Evolutionary conservation across 1,140 invertebrate species (phyloP).

Genomic region (Drosophila varians): DNA sequence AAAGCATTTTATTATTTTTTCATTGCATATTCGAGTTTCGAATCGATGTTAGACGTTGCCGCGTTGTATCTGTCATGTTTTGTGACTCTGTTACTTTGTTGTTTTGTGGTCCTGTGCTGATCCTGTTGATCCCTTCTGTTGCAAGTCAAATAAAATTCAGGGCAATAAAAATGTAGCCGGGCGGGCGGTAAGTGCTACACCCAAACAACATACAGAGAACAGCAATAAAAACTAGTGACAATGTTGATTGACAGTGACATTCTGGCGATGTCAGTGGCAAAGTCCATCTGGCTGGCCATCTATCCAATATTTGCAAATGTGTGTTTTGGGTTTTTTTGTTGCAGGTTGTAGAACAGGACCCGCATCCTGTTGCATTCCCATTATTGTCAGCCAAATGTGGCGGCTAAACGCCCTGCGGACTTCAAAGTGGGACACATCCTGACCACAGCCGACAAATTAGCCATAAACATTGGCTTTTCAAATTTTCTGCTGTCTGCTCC

Average conservation of each 20-base stretch:
- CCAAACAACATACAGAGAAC: constrained; percentile 15
- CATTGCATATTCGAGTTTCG: constrained; percentile 39
- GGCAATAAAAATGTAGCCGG: constrained; percentile 73
- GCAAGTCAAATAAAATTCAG: constrained; percentile 65
- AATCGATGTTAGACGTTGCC: constrained; percentile 43
- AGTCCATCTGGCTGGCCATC: constrained; percentile 25
- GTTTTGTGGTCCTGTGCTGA: constrained; percentile 28
- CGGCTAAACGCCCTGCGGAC: constrained; percentile 37
- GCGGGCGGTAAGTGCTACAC: constrained; percentile 34
- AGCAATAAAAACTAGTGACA: constrained; percentile 61
- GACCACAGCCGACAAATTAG: constrained; percentile 51
- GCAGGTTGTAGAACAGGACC: constrained; percentile 13
- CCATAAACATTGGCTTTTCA: constrained; percentile 50
- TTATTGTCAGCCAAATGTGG: constrained; percentile 45
- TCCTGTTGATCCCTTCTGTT: constrained; percentile 39
- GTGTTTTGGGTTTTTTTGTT: background rate
- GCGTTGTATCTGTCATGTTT: constrained; percentile 41
- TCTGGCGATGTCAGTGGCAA: constrained; percentile 60
- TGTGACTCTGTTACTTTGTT: constrained; percentile 21
- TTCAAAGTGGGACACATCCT: constrained; percentile 22
- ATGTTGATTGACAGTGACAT: constrained; percentile 77
- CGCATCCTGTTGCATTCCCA: constrained; percentile 35
- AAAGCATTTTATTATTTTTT: constrained; percentile 39
- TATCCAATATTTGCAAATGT: constrained; percentile 14
- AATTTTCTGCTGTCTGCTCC: constrained; percentile 23